Base-by-base conservation (phyloP, 2,797 vertebrate species). In the Poecilia wingei region DNA sequence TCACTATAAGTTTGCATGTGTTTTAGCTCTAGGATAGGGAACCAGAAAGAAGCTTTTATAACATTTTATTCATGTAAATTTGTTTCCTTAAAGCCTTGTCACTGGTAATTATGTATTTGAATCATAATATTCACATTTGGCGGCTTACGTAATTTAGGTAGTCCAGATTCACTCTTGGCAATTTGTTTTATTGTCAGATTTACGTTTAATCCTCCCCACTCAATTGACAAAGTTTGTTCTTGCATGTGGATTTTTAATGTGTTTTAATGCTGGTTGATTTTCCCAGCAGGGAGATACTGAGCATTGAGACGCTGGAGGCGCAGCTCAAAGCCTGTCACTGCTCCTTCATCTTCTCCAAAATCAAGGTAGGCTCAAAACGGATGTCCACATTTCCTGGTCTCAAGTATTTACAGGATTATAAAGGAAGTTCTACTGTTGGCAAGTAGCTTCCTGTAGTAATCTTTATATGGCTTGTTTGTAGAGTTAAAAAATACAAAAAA, bases 291-390 rank as follows among this genome's bases (percentile, higher is more conserved):
- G 95, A 91, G 69, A 90, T 94, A 28, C 93, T 99, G 81, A 97
- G 93, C 90, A 95, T 98, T 71, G 98, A 99, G 86, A 96, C 97
- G 95, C 95, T 99, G 69, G 98, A 98, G 93, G 96, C 97, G 39
- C 97, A 98, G 81, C 96, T 99, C 76, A 99, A 99, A 94, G 98
- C 97, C 45, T 99, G 98, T 87, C 97, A 99, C 86, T 98, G 98
- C 92, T 96, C 96, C 83, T 96, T 98, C 84, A 84, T 93, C 73
- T 98, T 99, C 93, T 97, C 97, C 77, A 99, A 99, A 96, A 94
- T 98, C 79, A 99, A 98, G 97, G 98, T 99, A 95, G 93, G 89
- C 3, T 39, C 53, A 81, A 55, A 51, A 82, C 75, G 46, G 25
- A 5, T 36, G 61, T 8, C 6, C 16, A 33, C 59, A 33, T 61